These are phyloP conservation scores for Helleia helle DNA, from an alignment of 2,888 invertebrate species.

Conservation along the genomic window DNA sequence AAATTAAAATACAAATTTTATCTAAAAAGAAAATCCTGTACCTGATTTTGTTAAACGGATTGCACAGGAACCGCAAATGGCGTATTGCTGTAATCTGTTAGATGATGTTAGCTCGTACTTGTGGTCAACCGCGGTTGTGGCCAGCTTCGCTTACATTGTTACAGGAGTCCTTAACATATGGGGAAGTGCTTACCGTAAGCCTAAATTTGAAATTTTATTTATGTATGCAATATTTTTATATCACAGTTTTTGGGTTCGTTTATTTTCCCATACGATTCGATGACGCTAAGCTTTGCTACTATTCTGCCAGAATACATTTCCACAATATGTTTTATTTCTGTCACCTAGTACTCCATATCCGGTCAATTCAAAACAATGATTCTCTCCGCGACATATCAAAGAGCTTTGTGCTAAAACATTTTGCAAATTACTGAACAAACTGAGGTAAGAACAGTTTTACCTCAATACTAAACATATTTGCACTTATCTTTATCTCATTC, in stretches of 20 bases:
- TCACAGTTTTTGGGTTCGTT: too few species aligned
- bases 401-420: background rate
- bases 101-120: background rate
- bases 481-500: background rate
- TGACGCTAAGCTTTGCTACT: too few species aligned
- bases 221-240: too few species aligned
- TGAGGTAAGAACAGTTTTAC: background rate
- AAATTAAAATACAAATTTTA: too few species aligned
- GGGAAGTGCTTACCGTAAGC: background rate
- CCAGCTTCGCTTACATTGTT: background rate
- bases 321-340: too few species aligned
- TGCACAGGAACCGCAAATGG: too few species aligned
- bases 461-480: background rate
- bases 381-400: background rate
- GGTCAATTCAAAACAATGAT: background rate
- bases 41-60: too few species aligned
- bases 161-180: background rate
- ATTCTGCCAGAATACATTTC: background rate
- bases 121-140: background rate
- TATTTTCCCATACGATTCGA: too few species aligned
- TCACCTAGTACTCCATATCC: too few species aligned
- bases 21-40: too few species aligned
- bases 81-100: background rate
- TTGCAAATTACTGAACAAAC: background rate
- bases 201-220: too few species aligned